A percentile compares a stretch with the other conserved stretches of the same genome.
These are phyloP conservation scores for Ichneumon xanthorius DNA, from an alignment of 2,888 invertebrate species.

Conservation along the genomic window DNA sequence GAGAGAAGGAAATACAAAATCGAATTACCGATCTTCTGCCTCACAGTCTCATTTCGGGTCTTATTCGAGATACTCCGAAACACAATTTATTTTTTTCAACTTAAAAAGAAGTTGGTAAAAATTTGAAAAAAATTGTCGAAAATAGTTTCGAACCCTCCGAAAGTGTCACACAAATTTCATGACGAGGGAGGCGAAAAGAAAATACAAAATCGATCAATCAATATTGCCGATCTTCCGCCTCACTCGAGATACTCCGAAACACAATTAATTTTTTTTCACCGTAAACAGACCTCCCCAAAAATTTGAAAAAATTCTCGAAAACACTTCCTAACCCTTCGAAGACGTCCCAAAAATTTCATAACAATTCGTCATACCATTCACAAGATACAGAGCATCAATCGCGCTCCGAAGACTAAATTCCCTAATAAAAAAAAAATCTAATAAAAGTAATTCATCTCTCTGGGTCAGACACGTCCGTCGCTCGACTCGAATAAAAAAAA, in stretches of 20 bases:
- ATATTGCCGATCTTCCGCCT: background rate
- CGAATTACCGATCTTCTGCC: background rate
- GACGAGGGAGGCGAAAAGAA: no score
- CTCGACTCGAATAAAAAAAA: background rate
- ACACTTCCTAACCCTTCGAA: no score
- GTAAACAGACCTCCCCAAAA: no score
- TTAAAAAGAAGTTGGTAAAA: no score
- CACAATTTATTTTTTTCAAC: background rate
- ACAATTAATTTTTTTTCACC: background rate
- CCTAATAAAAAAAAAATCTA: background rate
- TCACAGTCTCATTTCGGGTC: background rate
- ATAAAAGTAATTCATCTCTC: background rate
- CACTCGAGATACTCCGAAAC: background rate
- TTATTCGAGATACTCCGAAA: background rate
- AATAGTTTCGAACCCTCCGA: no score
- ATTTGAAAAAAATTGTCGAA: no score
- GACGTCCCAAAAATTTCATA: no score
- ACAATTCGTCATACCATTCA: no score
- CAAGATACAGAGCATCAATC: no score
- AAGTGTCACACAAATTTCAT: no score
- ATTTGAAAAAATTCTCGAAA: no score
- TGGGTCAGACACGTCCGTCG: background rate
- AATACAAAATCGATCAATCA: background rate
- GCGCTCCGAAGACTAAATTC: no score
- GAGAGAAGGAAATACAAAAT: background rate